These are phyloP conservation scores for Sceloporus undulatus DNA, from an alignment of 2,113 vertebrate species.

Conservation along the genomic window DNA sequence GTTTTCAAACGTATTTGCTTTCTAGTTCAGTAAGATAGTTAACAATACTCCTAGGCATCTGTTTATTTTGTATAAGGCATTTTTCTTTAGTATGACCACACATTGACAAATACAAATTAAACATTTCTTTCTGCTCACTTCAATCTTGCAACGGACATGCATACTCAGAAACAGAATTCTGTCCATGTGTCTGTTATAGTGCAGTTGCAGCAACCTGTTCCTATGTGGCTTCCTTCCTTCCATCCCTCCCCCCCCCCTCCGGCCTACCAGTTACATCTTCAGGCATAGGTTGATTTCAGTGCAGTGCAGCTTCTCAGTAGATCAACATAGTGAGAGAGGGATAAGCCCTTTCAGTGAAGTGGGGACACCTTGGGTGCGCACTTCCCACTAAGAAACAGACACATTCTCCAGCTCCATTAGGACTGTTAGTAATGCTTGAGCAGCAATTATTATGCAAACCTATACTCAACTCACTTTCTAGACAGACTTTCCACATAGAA, in stretches of 20 bases:
- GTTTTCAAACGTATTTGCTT: not conserved
- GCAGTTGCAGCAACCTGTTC: not conserved
- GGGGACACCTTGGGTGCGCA: not conserved
- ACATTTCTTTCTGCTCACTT: slow-evolving; percentile 22
- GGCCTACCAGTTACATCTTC: not conserved
- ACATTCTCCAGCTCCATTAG: not conserved
- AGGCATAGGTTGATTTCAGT: not conserved
- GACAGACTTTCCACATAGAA: not conserved
- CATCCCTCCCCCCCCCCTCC: not conserved
- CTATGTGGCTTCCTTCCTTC: not conserved
- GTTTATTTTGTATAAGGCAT: not conserved
- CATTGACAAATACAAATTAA: slow-evolving; percentile 38
- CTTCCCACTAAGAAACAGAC: not conserved
- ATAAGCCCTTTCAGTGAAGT: no score
- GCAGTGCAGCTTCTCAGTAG: not conserved
- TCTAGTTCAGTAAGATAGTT: not conserved
- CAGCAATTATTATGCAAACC: not conserved
- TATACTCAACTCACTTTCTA: no score
- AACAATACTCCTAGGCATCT: not conserved
- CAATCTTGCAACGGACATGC: not conserved
- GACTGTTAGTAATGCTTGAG: no score
- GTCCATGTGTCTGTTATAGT: not conserved
- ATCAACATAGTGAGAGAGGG: not conserved
- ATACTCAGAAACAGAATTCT: not conserved
- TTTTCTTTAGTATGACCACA: not conserved